phyloP scores from a whole-genome alignment of 2,113 vertebrate genomes.

The Melanocharis versteri region DNA sequence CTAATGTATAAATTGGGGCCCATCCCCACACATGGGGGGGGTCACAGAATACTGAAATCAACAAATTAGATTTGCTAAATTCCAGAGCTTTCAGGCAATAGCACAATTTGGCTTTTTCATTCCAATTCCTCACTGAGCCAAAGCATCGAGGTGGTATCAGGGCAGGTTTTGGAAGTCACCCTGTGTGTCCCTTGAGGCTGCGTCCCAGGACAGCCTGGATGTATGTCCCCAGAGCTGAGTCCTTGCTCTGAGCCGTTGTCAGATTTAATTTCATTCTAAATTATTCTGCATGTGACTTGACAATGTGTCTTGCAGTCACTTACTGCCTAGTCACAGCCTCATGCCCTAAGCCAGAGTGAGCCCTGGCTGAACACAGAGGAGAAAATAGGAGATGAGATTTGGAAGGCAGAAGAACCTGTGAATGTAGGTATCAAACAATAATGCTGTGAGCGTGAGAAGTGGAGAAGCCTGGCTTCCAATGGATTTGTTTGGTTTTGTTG shows the following conservation, averaged over 20 bases:
- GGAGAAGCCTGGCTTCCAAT: background rate
- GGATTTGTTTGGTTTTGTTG: background rate
- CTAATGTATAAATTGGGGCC: fast-evolving
- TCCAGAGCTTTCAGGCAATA: background rate
- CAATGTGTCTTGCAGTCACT: background rate
- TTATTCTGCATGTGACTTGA: background rate
- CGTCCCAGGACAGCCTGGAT: background rate
- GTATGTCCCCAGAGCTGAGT: background rate
- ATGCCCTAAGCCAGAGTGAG: background rate
- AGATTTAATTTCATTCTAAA: background rate
- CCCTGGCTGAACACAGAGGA: background rate
- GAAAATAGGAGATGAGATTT: background rate
- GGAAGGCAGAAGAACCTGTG: background rate
- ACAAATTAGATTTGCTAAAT: background rate
- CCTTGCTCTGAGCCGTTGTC: background rate
- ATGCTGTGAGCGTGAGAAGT: background rate
- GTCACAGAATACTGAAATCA: background rate
- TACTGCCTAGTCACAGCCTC: background rate
- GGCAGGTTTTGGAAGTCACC: background rate
- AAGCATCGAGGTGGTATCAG: background rate
- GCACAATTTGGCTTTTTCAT: background rate
- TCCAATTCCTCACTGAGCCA: background rate
- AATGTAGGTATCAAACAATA: background rate
- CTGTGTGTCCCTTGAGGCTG: background rate
- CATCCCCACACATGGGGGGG: fast-evolving